These are phyloP conservation scores for Kuschelorhynchus macadamiae DNA, from an alignment of 2,888 invertebrate species.

Conservation along the genomic window DNA sequence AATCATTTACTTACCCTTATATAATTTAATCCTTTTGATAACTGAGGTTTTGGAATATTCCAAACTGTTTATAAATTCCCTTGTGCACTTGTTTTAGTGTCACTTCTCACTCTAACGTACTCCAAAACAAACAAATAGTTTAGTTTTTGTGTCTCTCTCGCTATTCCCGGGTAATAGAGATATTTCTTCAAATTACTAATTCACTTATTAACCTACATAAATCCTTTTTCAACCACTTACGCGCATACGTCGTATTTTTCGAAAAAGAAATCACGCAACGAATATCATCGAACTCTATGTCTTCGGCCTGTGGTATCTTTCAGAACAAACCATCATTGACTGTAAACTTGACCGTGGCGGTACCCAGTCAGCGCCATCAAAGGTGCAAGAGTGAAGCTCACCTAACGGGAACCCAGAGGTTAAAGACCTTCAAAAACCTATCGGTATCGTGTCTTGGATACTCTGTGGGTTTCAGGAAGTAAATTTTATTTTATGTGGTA, in stretches of 20 bases:
- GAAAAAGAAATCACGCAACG: neutral
- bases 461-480: slow-evolving; percentile 41
- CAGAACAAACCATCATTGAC: slow-evolving; percentile 65
- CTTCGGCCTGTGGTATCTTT: slow-evolving; percentile 60
- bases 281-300: slow-evolving; percentile 27
- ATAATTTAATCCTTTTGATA: no score
- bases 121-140: no score
- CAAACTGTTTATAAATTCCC: no score
- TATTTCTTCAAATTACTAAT: no score
- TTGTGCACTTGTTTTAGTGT: no score
- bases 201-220: neutral
- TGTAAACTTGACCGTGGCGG: slow-evolving; percentile 69
- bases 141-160: no score
- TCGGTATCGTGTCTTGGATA: slow-evolving; percentile 29
- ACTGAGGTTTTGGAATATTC: no score
- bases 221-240: neutral
- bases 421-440: slow-evolving; percentile 67
- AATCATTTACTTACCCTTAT: no score
- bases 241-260: neutral
- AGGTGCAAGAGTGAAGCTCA: slow-evolving; percentile 64
- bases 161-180: no score
- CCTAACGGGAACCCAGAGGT: slow-evolving; percentile 63
- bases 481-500: slow-evolving; percentile 35
- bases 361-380: slow-evolving; percentile 62
- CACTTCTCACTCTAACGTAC: no score